Evolutionary conservation across 2,113 vertebrate species (phyloP).

Genomic region (Perca flavescens): DNA sequence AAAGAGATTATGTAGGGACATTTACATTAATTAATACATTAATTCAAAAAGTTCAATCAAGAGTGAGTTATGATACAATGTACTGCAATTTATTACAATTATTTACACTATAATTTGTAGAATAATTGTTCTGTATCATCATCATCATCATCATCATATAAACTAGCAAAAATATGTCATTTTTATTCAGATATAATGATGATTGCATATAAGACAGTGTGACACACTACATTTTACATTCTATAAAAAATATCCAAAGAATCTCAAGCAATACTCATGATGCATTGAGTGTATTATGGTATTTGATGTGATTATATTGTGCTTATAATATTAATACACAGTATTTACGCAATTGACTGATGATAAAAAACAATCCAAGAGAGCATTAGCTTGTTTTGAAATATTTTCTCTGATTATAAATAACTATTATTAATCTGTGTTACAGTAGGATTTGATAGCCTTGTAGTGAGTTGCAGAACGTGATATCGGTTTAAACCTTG

Average conservation of each 20-base stretch:
- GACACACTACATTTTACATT: neutral
- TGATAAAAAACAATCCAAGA: neutral
- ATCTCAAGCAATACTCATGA: neutral
- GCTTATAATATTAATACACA: neutral
- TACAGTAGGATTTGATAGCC: neutral
- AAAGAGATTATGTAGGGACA: neutral
- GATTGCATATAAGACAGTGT: neutral
- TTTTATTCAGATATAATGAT: neutral
- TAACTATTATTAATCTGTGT: neutral
- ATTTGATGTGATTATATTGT: neutral
- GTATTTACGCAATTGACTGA: neutral
- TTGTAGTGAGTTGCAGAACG: slow-evolving; percentile 2
- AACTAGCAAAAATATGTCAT: too few species aligned
- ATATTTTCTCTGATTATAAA: neutral
- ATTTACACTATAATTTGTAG: neutral
- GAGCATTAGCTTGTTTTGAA: neutral
- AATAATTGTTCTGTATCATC: neutral
- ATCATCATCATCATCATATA: neutral
- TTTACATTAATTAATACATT: neutral
- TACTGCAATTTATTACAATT: neutral
- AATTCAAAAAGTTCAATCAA: neutral
- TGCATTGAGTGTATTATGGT: neutral
- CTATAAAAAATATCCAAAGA: neutral
- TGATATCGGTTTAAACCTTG: slow-evolving; percentile 21
- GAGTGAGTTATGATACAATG: neutral